A percentile compares a stretch with the other conserved stretches of the same genome.
phyloP scores from a whole-genome alignment of 2,888 invertebrate genomes.

The Nemapogon koenigi region DNA sequence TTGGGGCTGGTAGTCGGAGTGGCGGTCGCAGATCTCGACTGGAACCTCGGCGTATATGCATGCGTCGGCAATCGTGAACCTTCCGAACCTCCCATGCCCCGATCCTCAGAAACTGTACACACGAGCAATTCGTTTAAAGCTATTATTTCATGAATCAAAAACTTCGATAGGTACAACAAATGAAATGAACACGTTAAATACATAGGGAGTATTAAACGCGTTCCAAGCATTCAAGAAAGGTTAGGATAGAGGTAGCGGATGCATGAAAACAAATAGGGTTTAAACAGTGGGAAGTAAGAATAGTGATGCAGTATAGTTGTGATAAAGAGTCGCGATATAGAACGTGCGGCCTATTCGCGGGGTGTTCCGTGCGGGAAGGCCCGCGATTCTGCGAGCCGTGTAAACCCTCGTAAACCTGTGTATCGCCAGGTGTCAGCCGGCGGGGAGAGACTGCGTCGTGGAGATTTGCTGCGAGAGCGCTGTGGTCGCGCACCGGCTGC shows the following conservation, averaged over 20 bases:
- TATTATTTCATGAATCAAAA: not conserved
- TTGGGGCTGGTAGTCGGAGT: conserved; percentile 95
- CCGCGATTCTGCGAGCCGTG: conserved; percentile 27
- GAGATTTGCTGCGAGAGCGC: conserved; percentile 81
- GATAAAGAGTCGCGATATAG: conserved; percentile 41
- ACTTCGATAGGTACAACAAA: not conserved
- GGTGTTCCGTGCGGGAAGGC: conserved; percentile 58
- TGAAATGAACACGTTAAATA: conserved; percentile 24
- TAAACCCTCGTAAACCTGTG: conserved; percentile 55
- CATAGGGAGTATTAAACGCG: conserved; percentile 43
- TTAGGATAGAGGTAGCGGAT: conserved; percentile 48
- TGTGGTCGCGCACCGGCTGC: conserved; percentile 67
- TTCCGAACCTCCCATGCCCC: conserved; percentile 18
- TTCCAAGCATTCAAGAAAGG: too few relatives aligned
- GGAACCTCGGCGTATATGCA: conserved; percentile 72
- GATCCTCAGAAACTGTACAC: conserved; percentile 36
- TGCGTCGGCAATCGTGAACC: conserved; percentile 57
- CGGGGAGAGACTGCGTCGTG: conserved; percentile 83
- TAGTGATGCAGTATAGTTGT: conserved; percentile 59
- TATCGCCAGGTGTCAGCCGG: conserved; percentile 74
- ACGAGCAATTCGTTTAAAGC: not conserved
- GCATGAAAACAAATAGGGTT: conserved; percentile 39
- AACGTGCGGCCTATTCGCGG: conserved; percentile 36
- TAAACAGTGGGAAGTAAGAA: conserved; percentile 47
- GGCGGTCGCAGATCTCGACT: conserved; percentile 87